Evolutionary conservation across 2,113 vertebrate species (phyloP).

Genomic region (Acanthochromis polyacanthus): DNA sequence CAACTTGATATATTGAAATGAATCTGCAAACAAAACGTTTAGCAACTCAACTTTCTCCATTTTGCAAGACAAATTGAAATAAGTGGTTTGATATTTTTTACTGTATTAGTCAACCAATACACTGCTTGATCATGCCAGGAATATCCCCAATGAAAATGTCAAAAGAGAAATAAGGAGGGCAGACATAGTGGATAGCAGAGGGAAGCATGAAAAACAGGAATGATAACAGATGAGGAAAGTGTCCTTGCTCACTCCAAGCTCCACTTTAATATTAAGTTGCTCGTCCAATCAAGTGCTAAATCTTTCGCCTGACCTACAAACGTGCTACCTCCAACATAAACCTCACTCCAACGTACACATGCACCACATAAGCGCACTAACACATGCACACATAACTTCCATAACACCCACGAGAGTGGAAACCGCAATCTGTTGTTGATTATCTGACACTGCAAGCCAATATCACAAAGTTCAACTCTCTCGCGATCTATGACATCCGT

Average conservation of each 20-base stretch:
- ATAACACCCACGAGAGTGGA: not conserved
- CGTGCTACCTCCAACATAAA: not conserved
- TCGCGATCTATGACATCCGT: conserved; percentile 7
- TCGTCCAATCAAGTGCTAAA: conserved; percentile 39
- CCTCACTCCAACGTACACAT: not conserved
- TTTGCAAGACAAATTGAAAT: no score
- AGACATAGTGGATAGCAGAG: not conserved
- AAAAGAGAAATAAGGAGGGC: conserved; percentile 2
- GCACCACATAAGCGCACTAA: not conserved
- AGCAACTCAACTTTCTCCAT: not conserved
- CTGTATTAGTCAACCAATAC: not conserved
- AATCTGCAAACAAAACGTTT: not conserved
- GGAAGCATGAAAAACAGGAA: not conserved
- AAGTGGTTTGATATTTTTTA: not conserved
- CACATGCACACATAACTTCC: not conserved
- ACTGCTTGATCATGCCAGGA: not conserved
- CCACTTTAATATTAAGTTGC: conserved; percentile 24
- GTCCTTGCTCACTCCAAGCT: conserved; percentile 19
- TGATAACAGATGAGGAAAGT: conserved; percentile 37
- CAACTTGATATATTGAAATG: not conserved
- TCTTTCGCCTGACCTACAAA: conserved; percentile 10
- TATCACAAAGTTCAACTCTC: conserved; percentile 7
- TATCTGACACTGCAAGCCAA: conserved; percentile 6
- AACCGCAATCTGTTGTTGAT: not conserved
- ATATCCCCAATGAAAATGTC: conserved; percentile 18